Base-by-base conservation (phyloP, 2,113 vertebrate genomes). In the Illadopsis cleaveri region DNA sequence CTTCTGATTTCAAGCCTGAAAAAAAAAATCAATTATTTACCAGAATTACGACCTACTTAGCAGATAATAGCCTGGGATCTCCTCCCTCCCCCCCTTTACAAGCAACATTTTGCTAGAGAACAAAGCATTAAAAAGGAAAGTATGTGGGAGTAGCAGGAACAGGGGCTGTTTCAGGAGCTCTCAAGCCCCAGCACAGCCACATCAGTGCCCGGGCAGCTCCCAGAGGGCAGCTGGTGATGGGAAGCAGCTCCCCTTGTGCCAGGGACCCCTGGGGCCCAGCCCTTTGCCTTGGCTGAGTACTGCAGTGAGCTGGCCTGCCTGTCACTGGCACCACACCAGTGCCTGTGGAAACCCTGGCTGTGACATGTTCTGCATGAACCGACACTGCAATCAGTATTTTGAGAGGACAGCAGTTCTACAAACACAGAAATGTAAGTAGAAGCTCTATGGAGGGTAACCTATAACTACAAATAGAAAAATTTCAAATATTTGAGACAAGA, bases 21-120 rank as follows among this genome's bases (percentile, higher is more conserved):
- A 65, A 94, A 15, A 16, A 77, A 92, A 47, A 92, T 90, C 80
- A 82, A 93, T 96, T 93, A 94, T 94, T 96, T 93, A 96, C 82
- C 85, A 92, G 77, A 93, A 87, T 88, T 90, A 92, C 4, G 4
- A 86, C 76, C 92, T 89, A 92, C 89, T 96, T 94, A 78, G 64
- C 30, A 92, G 95, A 88, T 82, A 93, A 93, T 76, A 93, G 90
- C 70, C 82, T 58, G 82, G 70, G 57, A 88, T 85, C 71, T 61
- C 53, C 79, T 72, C 62, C 70, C 79, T 69, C 44, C 38, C 68
- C 68, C 20, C 45, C 18, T 75, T 75, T 35, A 42, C 28, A 76
- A 69, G 85, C n/a, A 88, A 61, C 18, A 22, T 65, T 93, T 80
- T 85, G 62, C 53, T 64, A 44, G 40, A 82, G 92, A 82, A 86